Evolutionary conservation across 2,797 vertebrate species (phyloP).

Genomic region (Liparis tanakae): DNA sequence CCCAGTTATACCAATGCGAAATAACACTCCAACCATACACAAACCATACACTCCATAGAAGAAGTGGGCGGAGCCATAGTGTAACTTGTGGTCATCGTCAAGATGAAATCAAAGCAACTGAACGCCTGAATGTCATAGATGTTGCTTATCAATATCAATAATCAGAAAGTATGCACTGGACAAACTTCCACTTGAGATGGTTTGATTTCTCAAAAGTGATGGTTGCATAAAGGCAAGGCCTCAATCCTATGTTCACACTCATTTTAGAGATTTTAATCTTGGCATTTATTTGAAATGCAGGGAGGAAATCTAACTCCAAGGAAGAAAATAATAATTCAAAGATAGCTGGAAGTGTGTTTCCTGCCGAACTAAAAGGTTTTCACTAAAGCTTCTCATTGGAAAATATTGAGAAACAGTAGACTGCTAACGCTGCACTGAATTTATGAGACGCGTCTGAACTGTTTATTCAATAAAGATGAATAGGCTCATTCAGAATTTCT

Average conservation of each 20-base stretch:
- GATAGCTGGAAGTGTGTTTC: background rate
- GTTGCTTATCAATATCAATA: no score
- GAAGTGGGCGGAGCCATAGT: no score
- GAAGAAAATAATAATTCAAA: background rate
- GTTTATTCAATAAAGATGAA: background rate
- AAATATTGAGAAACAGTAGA: background rate
- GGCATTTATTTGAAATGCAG: background rate
- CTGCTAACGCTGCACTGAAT: background rate
- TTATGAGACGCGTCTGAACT: background rate
- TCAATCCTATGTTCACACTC: background rate
- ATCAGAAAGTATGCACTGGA: no score
- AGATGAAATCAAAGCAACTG: no score
- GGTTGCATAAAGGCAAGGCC: background rate
- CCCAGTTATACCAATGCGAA: background rate
- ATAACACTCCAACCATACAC: background rate
- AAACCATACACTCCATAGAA: no score
- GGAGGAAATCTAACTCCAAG: background rate
- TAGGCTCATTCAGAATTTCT: background rate
- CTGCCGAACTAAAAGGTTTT: background rate
- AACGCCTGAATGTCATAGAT: no score
- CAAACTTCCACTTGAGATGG: no score
- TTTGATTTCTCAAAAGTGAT: no score
- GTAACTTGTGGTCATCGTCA: no score
- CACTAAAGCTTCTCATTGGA: background rate
- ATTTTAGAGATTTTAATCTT: background rate